phyloP scores from a whole-genome alignment of 2,113 vertebrate species.

The Misgurnus mizolepis region DNA sequence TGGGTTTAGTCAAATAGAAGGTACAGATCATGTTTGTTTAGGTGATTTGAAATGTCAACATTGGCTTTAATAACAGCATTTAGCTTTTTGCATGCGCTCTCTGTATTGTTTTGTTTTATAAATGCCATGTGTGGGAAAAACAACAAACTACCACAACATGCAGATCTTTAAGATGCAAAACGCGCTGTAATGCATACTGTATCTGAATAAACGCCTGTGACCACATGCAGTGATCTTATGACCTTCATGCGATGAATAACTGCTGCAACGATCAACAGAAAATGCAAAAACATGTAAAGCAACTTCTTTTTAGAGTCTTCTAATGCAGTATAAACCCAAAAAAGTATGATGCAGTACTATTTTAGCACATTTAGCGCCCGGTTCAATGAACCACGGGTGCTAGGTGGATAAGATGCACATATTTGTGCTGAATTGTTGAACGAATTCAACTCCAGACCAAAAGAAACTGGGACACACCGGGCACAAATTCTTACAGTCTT shows the following conservation, averaged over 20 bases:
- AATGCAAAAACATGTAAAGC: too few species aligned
- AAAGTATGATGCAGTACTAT: background rate
- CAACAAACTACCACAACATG: too few species aligned
- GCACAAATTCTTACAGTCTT: constrained; percentile 14
- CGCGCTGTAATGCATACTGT: background rate
- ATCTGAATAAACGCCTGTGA: background rate
- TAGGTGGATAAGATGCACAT: background rate
- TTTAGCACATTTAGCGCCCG: background rate
- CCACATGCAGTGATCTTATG: background rate
- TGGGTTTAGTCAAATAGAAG: too few species aligned
- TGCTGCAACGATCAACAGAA: background rate
- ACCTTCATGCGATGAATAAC: background rate
- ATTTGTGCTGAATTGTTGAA: background rate
- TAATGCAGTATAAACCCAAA: too few species aligned
- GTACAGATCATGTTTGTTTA: too few species aligned
- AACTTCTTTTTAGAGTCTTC: too few species aligned
- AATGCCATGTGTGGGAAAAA: too few species aligned
- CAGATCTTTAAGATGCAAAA: background rate
- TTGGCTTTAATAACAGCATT: too few species aligned
- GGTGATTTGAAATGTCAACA: too few species aligned
- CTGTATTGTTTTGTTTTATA: too few species aligned
- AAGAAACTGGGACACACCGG: constrained; percentile 20
- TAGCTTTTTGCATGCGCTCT: too few species aligned
- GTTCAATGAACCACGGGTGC: background rate
- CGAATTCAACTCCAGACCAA: background rate